Base-by-base conservation (phyloP, 1,140 invertebrate genomes). In the Lordiphosa mommai region DNA sequence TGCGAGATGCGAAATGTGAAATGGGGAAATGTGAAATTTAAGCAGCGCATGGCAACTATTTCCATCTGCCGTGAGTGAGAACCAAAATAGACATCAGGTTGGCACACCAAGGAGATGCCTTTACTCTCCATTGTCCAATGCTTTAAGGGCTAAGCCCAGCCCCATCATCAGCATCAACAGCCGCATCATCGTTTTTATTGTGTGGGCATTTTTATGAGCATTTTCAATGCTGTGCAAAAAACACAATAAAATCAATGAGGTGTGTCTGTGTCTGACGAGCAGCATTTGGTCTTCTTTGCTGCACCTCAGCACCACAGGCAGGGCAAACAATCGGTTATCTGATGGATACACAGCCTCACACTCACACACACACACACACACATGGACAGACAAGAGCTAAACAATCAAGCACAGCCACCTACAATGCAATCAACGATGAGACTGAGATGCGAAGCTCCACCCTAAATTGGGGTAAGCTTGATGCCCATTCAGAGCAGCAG, bases 241-340 rank as follows among this genome's bases (percentile, higher is more conserved):
- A 82, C 56, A 84, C 77, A 84, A 84, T 84, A 84, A 84, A 84
- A 84, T 77, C 77, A 84, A 84, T 84, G 77, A 84, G 77, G 77
- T 84, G 77, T 84, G 57, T 52, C 37, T 63, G 64, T 57, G 40
- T 61, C 52, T 61, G 65, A 67, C 46, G 46, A 48, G 46, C 46
- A 30, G 30, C 29, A 27, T 16, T 17, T 47, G 14, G 30, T 12
- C 43, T 6, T 12, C 17, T 30, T 43, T 47, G 30, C 38, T 68
- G 77, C 77, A 82, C 77, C 77, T 84, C 72, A 38, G 48, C 27
- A 32, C 48, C 53, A 50, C 36, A 47, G 64, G 53, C 60, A 66
- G 43, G 56, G 66, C 77, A 82, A 84, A 80, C 76, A 82, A 76
- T 82, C 57, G 72, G 41, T 37, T 49, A 74, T 50, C 52, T 67